A percentile compares a stretch with the other conserved stretches of the same genome.
Conservation (phyloP, 2,888 invertebrate species). For the Muschampia plurimacula region DNA sequence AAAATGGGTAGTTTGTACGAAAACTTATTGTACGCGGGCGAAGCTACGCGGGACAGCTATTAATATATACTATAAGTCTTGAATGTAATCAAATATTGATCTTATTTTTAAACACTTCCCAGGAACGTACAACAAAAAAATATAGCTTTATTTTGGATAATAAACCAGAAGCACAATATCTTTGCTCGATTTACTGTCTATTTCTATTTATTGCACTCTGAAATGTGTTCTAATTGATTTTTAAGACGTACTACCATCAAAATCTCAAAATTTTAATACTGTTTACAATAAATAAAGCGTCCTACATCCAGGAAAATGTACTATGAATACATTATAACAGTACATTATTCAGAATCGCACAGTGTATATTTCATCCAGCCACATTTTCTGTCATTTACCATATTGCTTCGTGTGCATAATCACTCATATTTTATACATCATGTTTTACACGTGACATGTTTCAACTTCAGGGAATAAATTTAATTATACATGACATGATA, state of each 20-base stretch:
- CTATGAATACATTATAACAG: slow-evolving; percentile 24
- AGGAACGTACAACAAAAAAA: no score
- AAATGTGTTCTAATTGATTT: no score
- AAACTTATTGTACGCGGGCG: no score
- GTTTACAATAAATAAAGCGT: neutral
- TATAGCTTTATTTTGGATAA: no score
- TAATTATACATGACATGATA: slow-evolving; percentile 25
- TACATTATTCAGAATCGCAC: slow-evolving; percentile 10
- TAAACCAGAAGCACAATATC: no score
- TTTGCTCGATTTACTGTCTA: no score
- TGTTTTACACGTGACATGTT: slow-evolving; percentile 31
- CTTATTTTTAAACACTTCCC: no score
- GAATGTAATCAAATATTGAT: no score
- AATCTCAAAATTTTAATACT: neutral
- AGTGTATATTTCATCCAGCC: slow-evolving; percentile 32
- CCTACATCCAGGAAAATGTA: slow-evolving; percentile 4
- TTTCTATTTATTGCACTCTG: no score
- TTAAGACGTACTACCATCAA: neutral
- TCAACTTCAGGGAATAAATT: slow-evolving; percentile 33
- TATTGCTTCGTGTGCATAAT: slow-evolving; percentile 36
- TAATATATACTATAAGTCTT: no score
- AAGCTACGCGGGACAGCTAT: no score
- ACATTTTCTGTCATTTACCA: slow-evolving; percentile 38
- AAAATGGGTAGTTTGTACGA: no score
- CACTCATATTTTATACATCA: slow-evolving; percentile 38